Conservation (phyloP, 2,113 vertebrate species). For the Grallaria varia region DNA sequence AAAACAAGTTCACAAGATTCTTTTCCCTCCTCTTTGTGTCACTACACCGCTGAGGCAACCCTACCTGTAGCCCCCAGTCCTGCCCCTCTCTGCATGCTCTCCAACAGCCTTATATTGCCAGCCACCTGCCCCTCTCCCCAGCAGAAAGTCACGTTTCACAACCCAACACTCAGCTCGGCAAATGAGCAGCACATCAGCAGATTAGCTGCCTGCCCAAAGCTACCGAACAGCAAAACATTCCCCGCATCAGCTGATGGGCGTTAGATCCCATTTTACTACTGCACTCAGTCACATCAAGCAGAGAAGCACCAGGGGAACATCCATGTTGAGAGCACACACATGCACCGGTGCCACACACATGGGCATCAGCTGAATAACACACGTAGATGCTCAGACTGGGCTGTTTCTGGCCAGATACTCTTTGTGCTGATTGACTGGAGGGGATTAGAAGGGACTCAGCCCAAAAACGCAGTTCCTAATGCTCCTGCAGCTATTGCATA, state of each 20-base stretch:
- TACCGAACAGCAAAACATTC: neutral
- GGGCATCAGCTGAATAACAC: neutral
- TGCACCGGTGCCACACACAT: neutral
- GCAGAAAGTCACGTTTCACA: constrained; percentile 22
- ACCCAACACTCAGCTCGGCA: neutral
- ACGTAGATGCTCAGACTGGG: neutral
- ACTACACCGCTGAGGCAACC: neutral
- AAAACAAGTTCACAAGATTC: neutral
- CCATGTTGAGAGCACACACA: neutral
- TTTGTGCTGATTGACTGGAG: constrained; percentile 24
- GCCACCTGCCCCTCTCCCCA: neutral
- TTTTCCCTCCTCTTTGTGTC: neutral
- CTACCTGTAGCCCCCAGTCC: neutral
- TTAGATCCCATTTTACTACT: neutral
- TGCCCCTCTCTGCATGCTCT: neutral
- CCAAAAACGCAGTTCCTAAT: constrained; percentile 29
- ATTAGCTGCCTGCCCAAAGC: constrained; percentile 16
- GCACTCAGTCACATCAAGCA: neutral
- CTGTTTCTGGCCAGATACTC: neutral
- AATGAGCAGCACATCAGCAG: constrained; percentile 31
- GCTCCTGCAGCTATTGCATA: constrained; percentile 49
- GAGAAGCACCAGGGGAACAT: neutral
- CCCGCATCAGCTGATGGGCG: neutral
- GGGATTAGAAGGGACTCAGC: constrained; percentile 39
- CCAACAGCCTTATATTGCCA: neutral